Evolutionary conservation across 2,113 vertebrate genomes (phyloP).

Genomic region (Columba livia): DNA sequence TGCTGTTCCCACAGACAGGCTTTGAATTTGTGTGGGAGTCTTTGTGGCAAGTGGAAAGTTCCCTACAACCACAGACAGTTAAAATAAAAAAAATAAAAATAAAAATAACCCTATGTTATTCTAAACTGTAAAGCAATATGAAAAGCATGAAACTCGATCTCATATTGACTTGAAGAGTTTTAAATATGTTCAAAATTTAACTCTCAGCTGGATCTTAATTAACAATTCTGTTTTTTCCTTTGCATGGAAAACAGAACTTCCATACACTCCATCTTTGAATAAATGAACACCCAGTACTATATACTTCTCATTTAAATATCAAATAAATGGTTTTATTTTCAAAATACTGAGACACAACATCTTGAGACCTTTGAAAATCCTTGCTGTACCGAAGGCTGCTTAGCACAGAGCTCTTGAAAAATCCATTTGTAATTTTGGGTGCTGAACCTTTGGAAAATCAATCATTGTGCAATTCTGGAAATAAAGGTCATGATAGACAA

Average conservation of each 20-base stretch:
- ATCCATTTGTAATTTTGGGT: not conserved
- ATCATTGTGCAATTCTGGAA: not conserved
- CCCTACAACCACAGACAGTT: not conserved
- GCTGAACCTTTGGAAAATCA: not conserved
- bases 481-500: not conserved
- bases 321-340: not conserved
- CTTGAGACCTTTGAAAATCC: not conserved
- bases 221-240: not conserved
- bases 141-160: not conserved
- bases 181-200: not conserved
- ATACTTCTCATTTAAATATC: not conserved
- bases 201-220: not conserved
- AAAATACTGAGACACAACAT: not conserved
- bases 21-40: not conserved
- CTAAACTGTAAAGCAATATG: not conserved
- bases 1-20: not conserved
- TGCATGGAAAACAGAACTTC: not conserved
- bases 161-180: not conserved
- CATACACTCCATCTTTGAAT: not conserved
- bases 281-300: not conserved
- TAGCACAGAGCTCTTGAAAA: not conserved
- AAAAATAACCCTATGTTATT: not conserved
- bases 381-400: not conserved
- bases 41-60: not conserved
- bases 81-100: not conserved